Evolutionary conservation across 2,888 invertebrate genomes (phyloP).

Genomic region (Gryllus longicercus): DNA sequence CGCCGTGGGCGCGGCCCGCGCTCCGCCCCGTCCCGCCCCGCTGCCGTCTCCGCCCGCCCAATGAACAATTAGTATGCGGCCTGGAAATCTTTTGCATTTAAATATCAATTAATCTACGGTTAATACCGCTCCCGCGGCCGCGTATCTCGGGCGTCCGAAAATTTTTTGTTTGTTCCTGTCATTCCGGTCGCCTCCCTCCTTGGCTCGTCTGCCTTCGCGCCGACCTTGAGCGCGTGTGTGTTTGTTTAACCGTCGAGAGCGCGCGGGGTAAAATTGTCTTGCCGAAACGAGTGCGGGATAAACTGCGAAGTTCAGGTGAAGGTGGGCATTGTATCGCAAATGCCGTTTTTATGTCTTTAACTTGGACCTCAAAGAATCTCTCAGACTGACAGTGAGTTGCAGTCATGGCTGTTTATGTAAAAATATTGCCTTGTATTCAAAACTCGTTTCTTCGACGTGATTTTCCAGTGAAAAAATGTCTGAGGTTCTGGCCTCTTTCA

Average conservation of each 20-base stretch:
- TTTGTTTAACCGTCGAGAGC: background rate
- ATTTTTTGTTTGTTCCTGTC: background rate
- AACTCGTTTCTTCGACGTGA: no score
- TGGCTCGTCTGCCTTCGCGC: background rate
- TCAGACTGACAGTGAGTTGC: no score
- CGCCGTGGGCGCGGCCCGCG: background rate
- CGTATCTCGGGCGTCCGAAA: background rate
- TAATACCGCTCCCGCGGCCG: background rate
- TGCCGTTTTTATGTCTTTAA: no score
- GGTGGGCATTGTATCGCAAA: no score
- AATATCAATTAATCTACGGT: background rate
- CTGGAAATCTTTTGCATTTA: constrained; percentile 8
- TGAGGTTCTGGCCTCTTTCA: no score
- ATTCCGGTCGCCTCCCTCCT: background rate
- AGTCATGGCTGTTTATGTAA: no score
- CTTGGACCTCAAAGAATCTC: no score
- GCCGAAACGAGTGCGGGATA: no score
- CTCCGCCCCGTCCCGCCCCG: background rate
- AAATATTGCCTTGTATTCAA: no score
- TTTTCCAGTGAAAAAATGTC: no score
- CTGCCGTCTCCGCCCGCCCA: background rate
- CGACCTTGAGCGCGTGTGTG: background rate
- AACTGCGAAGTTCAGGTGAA: no score
- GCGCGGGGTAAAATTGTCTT: no score
- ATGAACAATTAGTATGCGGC: constrained; percentile 7